phyloP scores from a whole-genome alignment of 2,888 invertebrate genomes.

The Platypus cylindrus region DNA sequence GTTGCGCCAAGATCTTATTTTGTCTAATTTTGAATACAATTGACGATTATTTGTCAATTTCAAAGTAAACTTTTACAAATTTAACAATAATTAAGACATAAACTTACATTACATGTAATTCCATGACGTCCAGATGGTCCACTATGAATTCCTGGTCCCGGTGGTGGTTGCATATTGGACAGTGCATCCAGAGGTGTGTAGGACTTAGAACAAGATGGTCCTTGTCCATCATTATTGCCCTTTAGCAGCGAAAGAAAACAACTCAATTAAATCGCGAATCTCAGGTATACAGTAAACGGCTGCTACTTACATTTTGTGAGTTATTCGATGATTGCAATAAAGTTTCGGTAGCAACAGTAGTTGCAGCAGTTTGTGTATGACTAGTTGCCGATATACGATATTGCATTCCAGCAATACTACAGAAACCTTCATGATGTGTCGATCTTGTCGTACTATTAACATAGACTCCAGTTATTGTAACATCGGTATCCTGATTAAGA shows the following conservation, averaged over 20 bases:
- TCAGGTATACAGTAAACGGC: no score
- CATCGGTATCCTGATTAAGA: slow-evolving; percentile 74
- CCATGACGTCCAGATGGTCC: slow-evolving; percentile 23
- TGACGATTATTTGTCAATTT: no score
- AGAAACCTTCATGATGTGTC: slow-evolving; percentile 70
- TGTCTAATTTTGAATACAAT: no score
- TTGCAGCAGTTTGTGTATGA: slow-evolving; percentile 74
- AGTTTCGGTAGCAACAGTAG: slow-evolving; percentile 58
- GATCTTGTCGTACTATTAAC: slow-evolving; percentile 60
- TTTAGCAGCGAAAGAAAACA: no score
- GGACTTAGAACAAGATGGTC: slow-evolving; percentile 39
- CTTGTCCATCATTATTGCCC: slow-evolving; percentile 13
- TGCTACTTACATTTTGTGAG: slow-evolving; percentile 32
- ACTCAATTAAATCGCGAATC: no score
- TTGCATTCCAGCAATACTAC: slow-evolving; percentile 75
- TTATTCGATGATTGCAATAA: slow-evolving; percentile 30
- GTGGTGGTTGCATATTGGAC: slow-evolving; percentile 80
- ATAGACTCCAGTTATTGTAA: slow-evolving; percentile 79
- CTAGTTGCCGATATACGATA: slow-evolving; percentile 80
- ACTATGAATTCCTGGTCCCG: slow-evolving; percentile 34
- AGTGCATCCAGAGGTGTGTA: slow-evolving; percentile 75
- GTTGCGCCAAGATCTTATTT: no score
- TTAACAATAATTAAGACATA: slow-evolving; percentile 2
- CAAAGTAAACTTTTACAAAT: background rate
- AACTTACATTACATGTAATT: slow-evolving; percentile 11